Conservation (phyloP, 2,113 vertebrate genomes). For the Salvelinus fontinalis region DNA sequence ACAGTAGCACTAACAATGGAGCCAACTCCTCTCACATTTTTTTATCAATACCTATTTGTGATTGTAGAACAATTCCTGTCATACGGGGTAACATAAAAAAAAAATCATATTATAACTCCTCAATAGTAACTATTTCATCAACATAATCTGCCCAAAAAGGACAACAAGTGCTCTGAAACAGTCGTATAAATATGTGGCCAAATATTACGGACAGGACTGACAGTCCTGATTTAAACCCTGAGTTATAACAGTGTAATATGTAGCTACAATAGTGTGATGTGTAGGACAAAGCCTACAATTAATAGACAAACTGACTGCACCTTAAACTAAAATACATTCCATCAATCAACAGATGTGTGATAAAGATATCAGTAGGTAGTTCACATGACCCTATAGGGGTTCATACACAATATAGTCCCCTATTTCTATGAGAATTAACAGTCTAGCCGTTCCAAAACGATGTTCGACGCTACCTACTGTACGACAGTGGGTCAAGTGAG, state of each 20-base stretch:
- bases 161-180: slow-evolving; percentile 29
- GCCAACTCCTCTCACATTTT: neutral
- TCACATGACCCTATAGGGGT: neutral
- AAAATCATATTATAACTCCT: neutral
- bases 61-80: neutral
- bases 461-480: slow-evolving; percentile 1
- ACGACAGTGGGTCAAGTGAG: slow-evolving; percentile 10
- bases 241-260: slow-evolving; percentile 35
- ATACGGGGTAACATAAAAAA: neutral
- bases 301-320: neutral
- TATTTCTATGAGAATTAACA: neutral
- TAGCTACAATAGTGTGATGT: neutral
- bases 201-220: slow-evolving; percentile 30
- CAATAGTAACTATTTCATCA: slow-evolving; percentile 23
- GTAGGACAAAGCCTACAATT: neutral
- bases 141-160: slow-evolving; percentile 30
- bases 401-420: neutral
- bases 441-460: neutral
- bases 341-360: neutral
- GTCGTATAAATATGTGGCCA: slow-evolving; percentile 39
- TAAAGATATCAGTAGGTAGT: neutral
- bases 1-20: neutral
- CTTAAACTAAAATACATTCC: neutral
- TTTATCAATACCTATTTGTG: neutral
- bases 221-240: slow-evolving; percentile 51